Evolutionary conservation across 2,888 invertebrate species (phyloP).

Genomic region (Anticlea derivata): DNA sequence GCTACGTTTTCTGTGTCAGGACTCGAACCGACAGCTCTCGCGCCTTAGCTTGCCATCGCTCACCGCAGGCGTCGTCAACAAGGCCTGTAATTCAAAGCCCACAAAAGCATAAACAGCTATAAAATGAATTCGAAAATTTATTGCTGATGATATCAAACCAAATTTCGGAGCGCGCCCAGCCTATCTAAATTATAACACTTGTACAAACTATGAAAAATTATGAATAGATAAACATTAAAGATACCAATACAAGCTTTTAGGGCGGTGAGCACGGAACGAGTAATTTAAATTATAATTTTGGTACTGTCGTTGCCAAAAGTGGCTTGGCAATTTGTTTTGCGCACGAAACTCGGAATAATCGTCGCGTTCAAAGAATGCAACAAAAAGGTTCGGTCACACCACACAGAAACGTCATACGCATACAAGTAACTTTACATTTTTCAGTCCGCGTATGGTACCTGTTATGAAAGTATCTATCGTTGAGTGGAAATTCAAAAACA

Average conservation of each 20-base stretch:
- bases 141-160: conserved; percentile 33
- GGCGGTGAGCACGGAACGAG: conserved; percentile 36
- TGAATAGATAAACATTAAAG: conserved; percentile 43
- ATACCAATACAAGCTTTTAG: conserved; percentile 37
- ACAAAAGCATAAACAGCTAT: conserved; percentile 4
- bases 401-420: too few species aligned
- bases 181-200: conserved; percentile 38
- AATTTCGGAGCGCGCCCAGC: conserved; percentile 27
- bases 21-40: too few species aligned
- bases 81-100: background rate
- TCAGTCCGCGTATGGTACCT: too few species aligned
- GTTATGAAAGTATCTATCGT: too few species aligned
- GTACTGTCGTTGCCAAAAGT: conserved; percentile 5
- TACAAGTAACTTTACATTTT: too few species aligned
- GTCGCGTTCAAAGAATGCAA: conserved; percentile 4
- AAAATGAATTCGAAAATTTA: conserved; percentile 31
- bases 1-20: too few species aligned
- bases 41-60: too few species aligned
- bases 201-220: conserved; percentile 40
- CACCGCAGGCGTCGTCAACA: too few species aligned
- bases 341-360: too few species aligned
- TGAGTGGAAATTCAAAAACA: too few species aligned
- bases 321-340: background rate
- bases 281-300: conserved; percentile 48
- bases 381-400: too few species aligned